Conservation (phyloP, 2,113 vertebrate genomes). For the Hydropotes inermis region DNA sequence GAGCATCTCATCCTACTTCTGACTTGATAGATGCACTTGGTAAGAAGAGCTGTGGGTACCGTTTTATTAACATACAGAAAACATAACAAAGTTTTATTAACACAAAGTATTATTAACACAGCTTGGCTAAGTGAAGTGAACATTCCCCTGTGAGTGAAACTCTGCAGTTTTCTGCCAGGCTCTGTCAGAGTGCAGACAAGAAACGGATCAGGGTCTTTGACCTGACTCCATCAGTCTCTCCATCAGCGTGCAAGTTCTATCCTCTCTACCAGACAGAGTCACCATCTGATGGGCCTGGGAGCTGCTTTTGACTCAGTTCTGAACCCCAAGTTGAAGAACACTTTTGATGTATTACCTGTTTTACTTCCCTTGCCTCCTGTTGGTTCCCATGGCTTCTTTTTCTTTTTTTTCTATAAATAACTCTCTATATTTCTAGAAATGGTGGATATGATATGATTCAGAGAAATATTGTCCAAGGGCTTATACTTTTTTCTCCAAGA, state of each 20-base stretch:
- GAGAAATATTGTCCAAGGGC: neutral
- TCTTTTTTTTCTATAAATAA: neutral
- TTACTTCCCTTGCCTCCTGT: neutral
- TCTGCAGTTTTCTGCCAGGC: neutral
- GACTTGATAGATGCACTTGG: neutral
- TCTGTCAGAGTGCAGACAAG: neutral
- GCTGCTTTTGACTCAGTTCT: neutral
- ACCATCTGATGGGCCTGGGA: neutral
- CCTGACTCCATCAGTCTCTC: neutral
- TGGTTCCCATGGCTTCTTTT: neutral
- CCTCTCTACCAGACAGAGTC: neutral
- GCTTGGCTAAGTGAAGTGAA: neutral
- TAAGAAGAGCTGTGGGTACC: neutral
- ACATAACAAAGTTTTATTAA: neutral
- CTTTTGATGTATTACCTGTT: neutral
- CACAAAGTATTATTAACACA: neutral
- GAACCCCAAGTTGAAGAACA: neutral
- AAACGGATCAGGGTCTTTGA: neutral
- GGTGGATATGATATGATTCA: neutral
- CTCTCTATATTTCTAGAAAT: conserved; percentile 5
- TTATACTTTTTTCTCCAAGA: neutral
- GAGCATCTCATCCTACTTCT: neutral
- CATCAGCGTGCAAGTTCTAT: neutral
- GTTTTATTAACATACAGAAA: neutral
- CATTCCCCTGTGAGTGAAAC: neutral